Evolutionary conservation across 2,888 invertebrate genomes (phyloP), one percentile per base, ranked within the genome.

Genomic region (Dinocampus coccinellae): DNA sequence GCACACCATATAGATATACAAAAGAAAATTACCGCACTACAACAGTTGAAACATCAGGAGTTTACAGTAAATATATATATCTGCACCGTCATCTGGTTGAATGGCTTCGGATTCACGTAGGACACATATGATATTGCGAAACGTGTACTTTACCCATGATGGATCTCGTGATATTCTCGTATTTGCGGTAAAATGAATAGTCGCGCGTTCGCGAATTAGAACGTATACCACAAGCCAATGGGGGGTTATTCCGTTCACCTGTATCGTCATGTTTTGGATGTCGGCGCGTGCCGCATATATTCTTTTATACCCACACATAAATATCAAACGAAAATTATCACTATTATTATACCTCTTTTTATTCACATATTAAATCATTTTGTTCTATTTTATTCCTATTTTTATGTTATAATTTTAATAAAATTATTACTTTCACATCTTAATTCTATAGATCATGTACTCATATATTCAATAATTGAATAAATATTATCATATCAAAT

Each of bases 251-350:
- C 58, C 55, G 72, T 61, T 82, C 81, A 82, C 80, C 81, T 82
- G 83, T 65, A 79, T 75, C 81, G 76, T 73, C 82, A 82, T 81
- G 75, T 81, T 84, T 82, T 73, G 78, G 82, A 84, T 78, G 78
- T 57, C 75, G 78, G 81, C 84, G 81, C 84, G 84, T 82, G 84
- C 83, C 82, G 79, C 78, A 70, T 70, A 64, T 66, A 60, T 60
- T 34, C n/a, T 29, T 42, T 26, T 65, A 24, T 16, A 52, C 7
- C 36, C 29, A 11, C 52, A 42, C 39, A 13, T 16, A 22, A 10
- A 29, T 22, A n/a, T 29, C 0, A 29, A 22, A n/a, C 4, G 47
- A 22, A 42, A 47, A 24, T 20, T 60, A 7, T 6, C 11, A 34
- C 34, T 24, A 11, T 1, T 26, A 16, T 20, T 6, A 47, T 47